These are phyloP conservation scores for Mizuhopecten yessoensis DNA, from an alignment of 1,140 invertebrate genomes.

Conservation along the genomic window DNA sequence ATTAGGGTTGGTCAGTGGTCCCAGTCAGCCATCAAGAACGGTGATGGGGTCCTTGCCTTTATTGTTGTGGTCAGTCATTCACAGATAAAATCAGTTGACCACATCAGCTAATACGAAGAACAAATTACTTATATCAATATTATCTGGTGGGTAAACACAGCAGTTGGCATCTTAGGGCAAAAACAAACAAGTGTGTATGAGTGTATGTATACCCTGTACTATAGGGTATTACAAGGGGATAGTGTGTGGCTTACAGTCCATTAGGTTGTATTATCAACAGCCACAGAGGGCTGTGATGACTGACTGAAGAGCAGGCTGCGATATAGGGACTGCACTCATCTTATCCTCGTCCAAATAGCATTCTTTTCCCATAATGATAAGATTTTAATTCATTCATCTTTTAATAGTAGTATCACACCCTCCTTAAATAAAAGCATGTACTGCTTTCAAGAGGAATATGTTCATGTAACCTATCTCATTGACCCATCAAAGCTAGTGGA, in stretches of 20 bases:
- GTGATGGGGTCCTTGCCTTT: neutral
- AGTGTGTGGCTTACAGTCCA: neutral
- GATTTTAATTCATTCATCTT: too few species aligned
- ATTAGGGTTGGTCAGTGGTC: neutral
- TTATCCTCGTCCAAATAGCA: neutral
- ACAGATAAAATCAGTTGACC: neutral
- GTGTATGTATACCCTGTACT: too few species aligned
- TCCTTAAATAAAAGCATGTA: too few species aligned
- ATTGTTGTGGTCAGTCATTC: constrained; percentile 14
- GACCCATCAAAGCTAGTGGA: too few species aligned
- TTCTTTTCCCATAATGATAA: neutral
- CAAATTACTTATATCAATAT: constrained; percentile 40
- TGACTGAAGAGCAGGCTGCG: neutral
- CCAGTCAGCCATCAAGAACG: too few species aligned
- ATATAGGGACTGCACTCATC: neutral
- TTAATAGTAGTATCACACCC: too few species aligned
- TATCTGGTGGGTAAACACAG: constrained; percentile 31
- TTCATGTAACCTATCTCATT: too few species aligned
- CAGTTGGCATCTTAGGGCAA: constrained; percentile 5
- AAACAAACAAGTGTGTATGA: constrained; percentile 14
- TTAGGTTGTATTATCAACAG: neutral
- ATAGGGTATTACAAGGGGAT: neutral
- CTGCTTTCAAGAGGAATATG: too few species aligned
- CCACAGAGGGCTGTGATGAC: too few species aligned
- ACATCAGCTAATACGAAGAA: neutral